Base-by-base conservation (phyloP, 2,113 vertebrate species). In the Peromyscus leucopus region DNA sequence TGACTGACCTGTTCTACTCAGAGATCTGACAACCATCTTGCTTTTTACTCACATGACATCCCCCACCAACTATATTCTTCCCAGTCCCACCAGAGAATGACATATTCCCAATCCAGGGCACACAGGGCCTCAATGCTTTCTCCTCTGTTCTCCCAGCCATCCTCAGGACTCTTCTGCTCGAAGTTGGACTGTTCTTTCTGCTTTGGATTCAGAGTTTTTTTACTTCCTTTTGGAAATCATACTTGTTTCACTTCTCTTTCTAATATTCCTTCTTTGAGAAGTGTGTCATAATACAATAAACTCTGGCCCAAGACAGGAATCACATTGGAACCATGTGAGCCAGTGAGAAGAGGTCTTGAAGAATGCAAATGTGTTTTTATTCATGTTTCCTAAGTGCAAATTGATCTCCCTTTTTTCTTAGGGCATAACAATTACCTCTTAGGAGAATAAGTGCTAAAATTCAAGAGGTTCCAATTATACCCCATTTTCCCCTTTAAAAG, bases 291-390 rank as follows among this genome's bases (percentile, higher is more conserved):
- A 85, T 31, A 72, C 19, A n/a, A 88, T 80, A 42, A 95, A 94
- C 78, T 79, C 82, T 96, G 85, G 57, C n/a, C 48, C 36, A 90
- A 96, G 82, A 89, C 7, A 65, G 67, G 88, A 59, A 75, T 92
- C 71, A 90, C 71, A 51, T 61, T 65, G 87, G 90, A 97, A 89
- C 63, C 82, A 75, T 74, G 26, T 91, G 31, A 78, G 74, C 89
- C 48, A 83, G 46, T 1, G 21, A 93, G 63, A 80, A 55, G 46
- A n/a, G 13, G 9, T 89, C 13, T 13, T 76, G 26, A 36, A 67
- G 4, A 75, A 95, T 36, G 59, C 26, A 92, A 39, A 63, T 72
- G 17, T 89, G 57, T 15, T 94, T 93, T 89, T 79, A 17, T 46
- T 13, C 39, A 67, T 72, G 51, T 78, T 94, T 90, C 72, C 85